These are phyloP conservation scores for Phaedon cochleariae DNA, from an alignment of 2,888 invertebrate genomes.

Conservation along the genomic window DNA sequence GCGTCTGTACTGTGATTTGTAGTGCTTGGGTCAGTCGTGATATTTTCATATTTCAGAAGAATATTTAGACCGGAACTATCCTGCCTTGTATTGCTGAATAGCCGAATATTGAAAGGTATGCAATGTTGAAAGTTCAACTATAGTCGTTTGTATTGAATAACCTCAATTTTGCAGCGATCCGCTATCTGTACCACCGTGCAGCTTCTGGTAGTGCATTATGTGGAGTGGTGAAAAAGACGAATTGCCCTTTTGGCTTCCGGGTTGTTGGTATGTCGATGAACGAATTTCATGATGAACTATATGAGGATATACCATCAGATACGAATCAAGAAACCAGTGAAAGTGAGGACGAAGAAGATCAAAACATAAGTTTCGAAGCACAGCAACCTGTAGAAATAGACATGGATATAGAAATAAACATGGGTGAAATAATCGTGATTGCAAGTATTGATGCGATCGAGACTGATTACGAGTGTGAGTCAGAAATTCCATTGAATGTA, in stretches of 20 bases:
- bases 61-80: background rate
- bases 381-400: background rate
- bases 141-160: background rate
- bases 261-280: too few relatives aligned
- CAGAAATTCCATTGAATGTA: too few relatives aligned
- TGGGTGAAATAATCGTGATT: too few relatives aligned
- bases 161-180: constrained; percentile 2
- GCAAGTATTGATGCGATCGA: too few relatives aligned
- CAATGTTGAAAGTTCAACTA: background rate
- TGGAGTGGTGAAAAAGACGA: background rate
- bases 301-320: too few relatives aligned
- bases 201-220: background rate
- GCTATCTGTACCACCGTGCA: background rate
- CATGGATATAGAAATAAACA: too few relatives aligned
- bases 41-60: background rate
- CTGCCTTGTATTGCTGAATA: background rate
- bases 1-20: background rate
- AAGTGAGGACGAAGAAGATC: constrained; percentile 6
- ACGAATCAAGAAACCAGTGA: background rate
- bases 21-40: background rate
- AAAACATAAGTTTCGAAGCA: background rate
- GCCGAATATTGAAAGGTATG: background rate
- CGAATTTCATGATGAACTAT: too few relatives aligned
- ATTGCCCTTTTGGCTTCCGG: background rate
- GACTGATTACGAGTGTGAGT: too few relatives aligned